Conservation (phyloP, 2,797 vertebrate species). For the Rhinella marina region DNA sequence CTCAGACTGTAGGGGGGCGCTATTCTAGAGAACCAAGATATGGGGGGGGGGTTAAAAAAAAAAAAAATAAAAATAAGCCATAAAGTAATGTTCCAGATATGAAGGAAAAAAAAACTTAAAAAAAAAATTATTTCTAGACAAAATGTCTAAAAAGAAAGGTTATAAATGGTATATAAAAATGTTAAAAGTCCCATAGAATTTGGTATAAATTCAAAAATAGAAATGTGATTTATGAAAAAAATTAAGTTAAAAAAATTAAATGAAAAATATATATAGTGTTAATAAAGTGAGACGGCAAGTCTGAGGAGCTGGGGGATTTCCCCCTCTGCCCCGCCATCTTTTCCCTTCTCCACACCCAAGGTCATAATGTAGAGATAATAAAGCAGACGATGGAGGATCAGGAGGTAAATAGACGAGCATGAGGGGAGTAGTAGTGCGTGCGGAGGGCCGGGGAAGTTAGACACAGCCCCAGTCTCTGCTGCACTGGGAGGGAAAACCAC, state of each 20-base stretch:
- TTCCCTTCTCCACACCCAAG: conserved; percentile 71
- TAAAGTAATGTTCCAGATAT: background rate
- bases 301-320: conserved; percentile 43
- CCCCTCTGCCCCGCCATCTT: conserved; percentile 65
- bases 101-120: too few species aligned
- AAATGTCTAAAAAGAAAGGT: too few species aligned
- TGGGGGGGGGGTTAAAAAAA: too few species aligned
- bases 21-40: background rate
- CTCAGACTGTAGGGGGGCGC: background rate
- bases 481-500: conserved; percentile 34
- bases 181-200: too few species aligned
- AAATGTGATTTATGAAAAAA: too few species aligned
- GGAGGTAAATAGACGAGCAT: background rate
- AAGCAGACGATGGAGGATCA: background rate
- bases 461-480: conserved; percentile 52
- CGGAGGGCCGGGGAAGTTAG: background rate
- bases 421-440: background rate
- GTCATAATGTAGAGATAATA: conserved; percentile 65
- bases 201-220: too few species aligned
- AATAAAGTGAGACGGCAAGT: background rate
- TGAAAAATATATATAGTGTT: too few species aligned
- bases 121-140: too few species aligned
- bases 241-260: too few species aligned
- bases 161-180: too few species aligned
- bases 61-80: too few species aligned